A percentile compares a stretch with the other conserved stretches of the same genome.
phyloP scores from a whole-genome alignment of 2,797 vertebrate species.

The Tapera naevia region DNA sequence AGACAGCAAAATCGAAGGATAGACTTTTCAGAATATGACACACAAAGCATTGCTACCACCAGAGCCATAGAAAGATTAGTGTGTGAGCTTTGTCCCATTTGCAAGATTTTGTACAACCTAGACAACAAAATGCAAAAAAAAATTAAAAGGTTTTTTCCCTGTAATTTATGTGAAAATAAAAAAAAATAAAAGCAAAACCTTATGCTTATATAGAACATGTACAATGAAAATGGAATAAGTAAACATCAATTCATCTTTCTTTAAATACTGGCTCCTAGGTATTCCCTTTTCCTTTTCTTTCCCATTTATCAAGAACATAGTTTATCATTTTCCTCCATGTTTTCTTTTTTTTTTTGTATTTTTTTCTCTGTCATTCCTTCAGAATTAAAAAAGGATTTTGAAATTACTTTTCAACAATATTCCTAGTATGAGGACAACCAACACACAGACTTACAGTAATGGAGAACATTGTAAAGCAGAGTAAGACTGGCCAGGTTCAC shows the following conservation, averaged over 20 bases:
- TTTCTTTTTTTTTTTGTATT: neutral
- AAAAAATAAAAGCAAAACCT: neutral
- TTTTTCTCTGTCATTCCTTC: neutral
- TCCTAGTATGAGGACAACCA: neutral
- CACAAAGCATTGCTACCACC: neutral
- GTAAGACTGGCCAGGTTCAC: neutral
- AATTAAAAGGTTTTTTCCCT: neutral
- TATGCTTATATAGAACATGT: neutral
- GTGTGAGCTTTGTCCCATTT: neutral
- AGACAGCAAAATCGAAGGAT: neutral
- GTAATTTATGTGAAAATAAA: neutral
- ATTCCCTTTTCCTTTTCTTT: neutral
- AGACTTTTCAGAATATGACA: neutral
- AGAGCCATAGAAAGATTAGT: neutral
- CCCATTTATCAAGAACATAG: neutral
- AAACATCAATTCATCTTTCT: neutral
- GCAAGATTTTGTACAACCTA: neutral
- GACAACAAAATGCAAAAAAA: neutral
- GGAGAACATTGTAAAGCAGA: neutral
- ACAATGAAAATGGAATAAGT: neutral
- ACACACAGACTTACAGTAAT: too few species aligned
- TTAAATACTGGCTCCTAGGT: neutral
- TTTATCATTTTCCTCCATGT: neutral
- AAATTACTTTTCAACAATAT: neutral
- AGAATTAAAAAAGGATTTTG: neutral